Percentiles rank a stretch among this genome's conserved stretches.
These are phyloP conservation scores for Labia minor DNA, from an alignment of 2,888 invertebrate genomes.

Conservation along the genomic window DNA sequence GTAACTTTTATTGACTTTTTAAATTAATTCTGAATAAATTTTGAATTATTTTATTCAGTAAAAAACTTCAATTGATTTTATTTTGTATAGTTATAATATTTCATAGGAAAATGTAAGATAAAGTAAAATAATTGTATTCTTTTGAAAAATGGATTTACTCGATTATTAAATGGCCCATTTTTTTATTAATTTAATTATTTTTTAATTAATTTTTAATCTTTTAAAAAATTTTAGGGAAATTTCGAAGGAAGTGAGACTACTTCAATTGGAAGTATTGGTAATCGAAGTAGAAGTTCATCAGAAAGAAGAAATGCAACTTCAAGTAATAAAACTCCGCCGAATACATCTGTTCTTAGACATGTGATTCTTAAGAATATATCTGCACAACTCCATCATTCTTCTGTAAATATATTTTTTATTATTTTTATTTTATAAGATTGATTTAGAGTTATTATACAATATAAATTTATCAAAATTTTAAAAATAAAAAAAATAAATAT, in stretches of 20 bases:
- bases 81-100: no score
- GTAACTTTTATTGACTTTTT: no score
- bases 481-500: not conserved
- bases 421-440: conserved; percentile 15
- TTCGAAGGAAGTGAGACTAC: conserved; percentile 38
- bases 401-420: conserved; percentile 44
- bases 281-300: conserved; percentile 37
- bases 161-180: no score
- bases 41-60: no score
- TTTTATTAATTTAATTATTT: no score
- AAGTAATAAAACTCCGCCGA: conserved; percentile 36
- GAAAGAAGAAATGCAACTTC: conserved; percentile 34
- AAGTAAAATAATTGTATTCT: no score
- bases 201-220: no score
- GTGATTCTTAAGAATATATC: conserved; percentile 79
- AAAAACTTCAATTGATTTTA: no score
- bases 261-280: conserved; percentile 37
- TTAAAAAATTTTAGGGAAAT: conserved; percentile 22
- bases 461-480: no score
- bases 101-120: no score
- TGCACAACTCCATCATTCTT: conserved; percentile 75
- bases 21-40: no score
- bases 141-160: no score
- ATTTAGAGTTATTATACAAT: not conserved
- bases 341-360: conserved; percentile 61